Base-by-base conservation (phyloP, 2,113 vertebrate genomes). In the Lycaon pictus region DNA sequence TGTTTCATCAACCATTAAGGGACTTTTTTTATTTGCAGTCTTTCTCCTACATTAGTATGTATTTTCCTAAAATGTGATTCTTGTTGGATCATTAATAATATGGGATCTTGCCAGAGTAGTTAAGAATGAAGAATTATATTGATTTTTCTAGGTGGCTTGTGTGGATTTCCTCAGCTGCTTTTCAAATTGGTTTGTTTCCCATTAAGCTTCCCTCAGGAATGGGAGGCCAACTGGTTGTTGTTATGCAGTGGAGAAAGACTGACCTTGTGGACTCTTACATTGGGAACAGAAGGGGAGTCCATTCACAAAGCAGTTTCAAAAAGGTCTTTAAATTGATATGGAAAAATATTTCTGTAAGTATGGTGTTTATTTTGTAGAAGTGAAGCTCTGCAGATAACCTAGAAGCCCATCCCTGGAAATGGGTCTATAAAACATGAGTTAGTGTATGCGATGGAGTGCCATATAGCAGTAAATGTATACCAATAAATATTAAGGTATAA, bases 41-140 rank as follows among this genome's bases (percentile, higher is more conserved):
- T 77, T 53, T 53, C 27, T 37, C 63, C 27, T 65, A 77, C 20
- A 5, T 79, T 55, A 88, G 5, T 77, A 32, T 58, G 10, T 91
- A 29, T 32, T 80, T 67, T 20, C 11, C 29, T 62, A 25, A 29
- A 67, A 23, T 92, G 29, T 79, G 67, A 82, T 95, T 93, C 37
- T 85, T 69, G 29, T 23, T 79, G 25, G 32, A 25, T n/a, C 13
- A 60, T 90, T 92, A 84, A 90, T n/a, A 77, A 89, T 62, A 58
- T 55, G n/a, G 13, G 37, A 48, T 85, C 25, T 82, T 95, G 22
- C 71, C 71, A 88, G 4, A 62, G 29, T 84, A 71, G 58, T 92
- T 97, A 72, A 83, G 55, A 94, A 67, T 79, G 23, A 92, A 90
- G n/a, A 79, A 88, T 51, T 80, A n/a, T 56, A 19, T 74, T 87